A percentile compares a stretch with the other conserved stretches of the same genome.
phyloP scores from a whole-genome alignment of 2,113 vertebrate species.

The Pangasianodon hypophthalmus region DNA sequence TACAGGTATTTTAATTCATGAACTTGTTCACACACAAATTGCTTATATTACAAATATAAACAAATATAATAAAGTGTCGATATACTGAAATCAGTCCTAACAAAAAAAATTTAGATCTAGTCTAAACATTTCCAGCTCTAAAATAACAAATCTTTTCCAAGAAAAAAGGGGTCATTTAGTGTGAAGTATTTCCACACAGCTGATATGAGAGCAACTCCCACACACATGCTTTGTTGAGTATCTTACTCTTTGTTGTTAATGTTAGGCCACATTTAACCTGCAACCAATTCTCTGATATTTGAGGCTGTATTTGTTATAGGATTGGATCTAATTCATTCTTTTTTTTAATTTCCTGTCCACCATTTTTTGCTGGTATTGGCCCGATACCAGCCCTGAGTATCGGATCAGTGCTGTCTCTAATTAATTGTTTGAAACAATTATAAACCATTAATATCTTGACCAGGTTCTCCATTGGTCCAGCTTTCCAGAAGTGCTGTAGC shows the following conservation, averaged over 20 bases:
- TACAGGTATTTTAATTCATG: not conserved
- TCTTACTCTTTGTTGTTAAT: not conserved
- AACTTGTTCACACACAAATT: too few species aligned
- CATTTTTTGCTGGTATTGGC: not conserved
- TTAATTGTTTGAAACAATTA: not conserved
- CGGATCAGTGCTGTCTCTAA: not conserved
- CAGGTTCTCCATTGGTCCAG: not conserved
- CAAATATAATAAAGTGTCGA: not conserved
- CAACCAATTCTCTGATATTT: not conserved
- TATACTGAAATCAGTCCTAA: not conserved
- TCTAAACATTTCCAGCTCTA: not conserved
- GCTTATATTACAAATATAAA: not conserved
- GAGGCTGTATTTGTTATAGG: not conserved
- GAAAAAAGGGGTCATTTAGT: not conserved
- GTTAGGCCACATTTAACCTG: not conserved
- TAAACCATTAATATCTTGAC: not conserved
- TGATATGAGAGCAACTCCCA: not conserved
- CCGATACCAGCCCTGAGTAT: not conserved
- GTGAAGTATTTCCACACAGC: not conserved
- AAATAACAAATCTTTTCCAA: not conserved
- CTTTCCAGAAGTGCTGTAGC: not conserved
- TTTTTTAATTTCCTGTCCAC: not conserved
- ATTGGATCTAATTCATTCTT: not conserved
- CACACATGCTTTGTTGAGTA: not conserved
- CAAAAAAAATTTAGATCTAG: not conserved